Conservation (phyloP, 2,113 vertebrate genomes). For the Thalassoma bifasciatum region DNA sequence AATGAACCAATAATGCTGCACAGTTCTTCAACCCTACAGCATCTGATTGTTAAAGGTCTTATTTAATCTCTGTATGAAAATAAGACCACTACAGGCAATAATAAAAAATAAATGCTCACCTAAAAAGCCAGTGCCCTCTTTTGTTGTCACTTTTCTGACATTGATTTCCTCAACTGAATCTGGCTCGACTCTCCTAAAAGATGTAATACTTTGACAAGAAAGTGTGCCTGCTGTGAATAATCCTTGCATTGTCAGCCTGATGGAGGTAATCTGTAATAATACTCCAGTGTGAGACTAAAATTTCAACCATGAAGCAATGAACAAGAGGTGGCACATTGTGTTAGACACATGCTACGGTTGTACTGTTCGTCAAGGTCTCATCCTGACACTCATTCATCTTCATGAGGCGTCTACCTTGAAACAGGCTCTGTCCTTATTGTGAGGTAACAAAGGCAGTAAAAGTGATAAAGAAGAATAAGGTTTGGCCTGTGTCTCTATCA, state of each 20-base stretch:
- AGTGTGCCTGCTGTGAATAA: background rate
- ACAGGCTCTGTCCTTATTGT: constrained; percentile 6
- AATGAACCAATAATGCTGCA: too few species aligned
- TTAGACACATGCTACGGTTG: background rate
- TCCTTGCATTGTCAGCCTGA: background rate
- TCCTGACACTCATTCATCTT: background rate
- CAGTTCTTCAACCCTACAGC: too few species aligned
- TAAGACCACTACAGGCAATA: too few species aligned
- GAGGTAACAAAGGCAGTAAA: background rate
- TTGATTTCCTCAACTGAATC: background rate
- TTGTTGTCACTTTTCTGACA: background rate
- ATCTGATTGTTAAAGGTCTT: too few species aligned
- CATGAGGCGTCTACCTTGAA: constrained; percentile 3
- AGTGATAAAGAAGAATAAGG: background rate
- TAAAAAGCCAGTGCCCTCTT: background rate
- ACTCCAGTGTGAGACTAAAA: background rate
- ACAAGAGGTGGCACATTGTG: constrained; percentile 1
- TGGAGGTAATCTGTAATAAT: background rate
- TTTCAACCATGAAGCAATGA: background rate
- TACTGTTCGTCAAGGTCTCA: background rate
- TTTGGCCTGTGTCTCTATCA: background rate
- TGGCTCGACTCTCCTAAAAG: background rate
- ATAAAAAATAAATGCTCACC: too few species aligned
- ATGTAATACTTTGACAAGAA: background rate
- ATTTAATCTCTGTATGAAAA: background rate